Evolutionary conservation across 2,797 vertebrate genomes (phyloP).

Genomic region (Epinephelus awoara): DNA sequence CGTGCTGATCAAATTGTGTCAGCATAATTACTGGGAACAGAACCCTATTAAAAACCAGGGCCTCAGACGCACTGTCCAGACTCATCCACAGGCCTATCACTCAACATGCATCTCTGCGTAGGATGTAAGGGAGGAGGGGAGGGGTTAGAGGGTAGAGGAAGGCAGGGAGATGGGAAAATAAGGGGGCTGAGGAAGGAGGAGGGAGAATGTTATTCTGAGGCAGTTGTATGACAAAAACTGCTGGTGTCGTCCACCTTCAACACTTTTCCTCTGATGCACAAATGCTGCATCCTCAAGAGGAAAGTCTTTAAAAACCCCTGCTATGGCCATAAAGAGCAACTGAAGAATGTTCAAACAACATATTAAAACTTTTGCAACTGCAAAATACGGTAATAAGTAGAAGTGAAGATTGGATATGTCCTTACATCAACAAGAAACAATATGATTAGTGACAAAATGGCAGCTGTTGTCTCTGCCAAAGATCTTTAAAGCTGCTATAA

Average conservation of each 20-base stretch:
- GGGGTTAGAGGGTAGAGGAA: constrained; percentile 41
- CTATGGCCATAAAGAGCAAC: constrained; percentile 6
- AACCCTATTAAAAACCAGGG: constrained; percentile 91
- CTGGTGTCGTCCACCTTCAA: constrained; percentile 36
- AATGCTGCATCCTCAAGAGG: constrained; percentile 14
- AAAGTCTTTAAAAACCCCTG: constrained; percentile 23
- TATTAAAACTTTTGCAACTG: not conserved
- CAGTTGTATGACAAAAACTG: constrained; percentile 48
- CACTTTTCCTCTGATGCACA: constrained; percentile 14
- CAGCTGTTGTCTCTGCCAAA: not conserved
- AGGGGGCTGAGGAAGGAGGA: constrained; percentile 42
- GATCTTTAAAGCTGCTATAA: not conserved
- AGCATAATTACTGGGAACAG: constrained; percentile 95
- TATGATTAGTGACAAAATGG: not conserved
- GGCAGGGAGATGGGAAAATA: constrained; percentile 49
- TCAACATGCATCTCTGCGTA: constrained; percentile 78
- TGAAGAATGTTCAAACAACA: constrained; percentile 1
- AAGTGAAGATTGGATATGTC: not conserved
- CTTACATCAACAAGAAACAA: constrained; percentile 7
- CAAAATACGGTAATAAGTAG: not conserved
- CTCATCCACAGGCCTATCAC: constrained; percentile 80
- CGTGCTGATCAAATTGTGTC: constrained; percentile 93
- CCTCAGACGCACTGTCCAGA: constrained; percentile 85
- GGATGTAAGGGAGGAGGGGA: constrained; percentile 43
- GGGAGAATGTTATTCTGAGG: constrained; percentile 44